Conservation (phyloP, 2,113 vertebrate genomes). For the Petaurus breviceps region DNA sequence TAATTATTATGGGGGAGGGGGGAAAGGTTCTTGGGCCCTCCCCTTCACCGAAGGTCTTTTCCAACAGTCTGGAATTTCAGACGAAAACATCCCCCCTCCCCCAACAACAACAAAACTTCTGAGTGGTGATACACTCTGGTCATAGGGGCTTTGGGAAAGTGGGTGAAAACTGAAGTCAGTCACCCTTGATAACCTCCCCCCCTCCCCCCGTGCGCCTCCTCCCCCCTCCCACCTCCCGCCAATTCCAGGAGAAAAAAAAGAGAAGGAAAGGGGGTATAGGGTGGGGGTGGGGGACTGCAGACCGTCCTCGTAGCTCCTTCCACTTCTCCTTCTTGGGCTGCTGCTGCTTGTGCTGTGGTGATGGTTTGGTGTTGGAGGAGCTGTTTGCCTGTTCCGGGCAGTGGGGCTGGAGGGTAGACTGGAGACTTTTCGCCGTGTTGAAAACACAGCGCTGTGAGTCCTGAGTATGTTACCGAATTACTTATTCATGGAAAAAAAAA, state of each 20-base stretch:
- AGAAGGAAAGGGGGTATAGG: too few species aligned
- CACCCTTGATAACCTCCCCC: neutral
- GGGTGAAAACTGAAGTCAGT: neutral
- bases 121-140: neutral
- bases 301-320: slow-evolving; percentile 65
- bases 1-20: neutral
- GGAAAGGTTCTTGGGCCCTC: neutral
- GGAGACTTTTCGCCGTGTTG: slow-evolving; percentile 69
- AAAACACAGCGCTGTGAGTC: slow-evolving; percentile 66
- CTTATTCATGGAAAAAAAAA: slow-evolving; percentile 83
- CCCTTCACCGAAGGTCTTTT: neutral
- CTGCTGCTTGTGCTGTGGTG: slow-evolving; percentile 57
- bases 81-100: neutral
- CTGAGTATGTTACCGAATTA: slow-evolving; percentile 81
- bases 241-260: slow-evolving; percentile 25
- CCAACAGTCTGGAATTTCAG: neutral
- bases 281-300: slow-evolving; percentile 54
- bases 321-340: slow-evolving; percentile 19
- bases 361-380: slow-evolving; percentile 64
- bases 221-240: slow-evolving; percentile 40
- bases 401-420: slow-evolving; percentile 66
- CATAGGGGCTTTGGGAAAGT: neutral
- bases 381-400: slow-evolving; percentile 61
- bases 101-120: neutral
- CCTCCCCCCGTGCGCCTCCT: neutral